Evolutionary conservation across 53 echinoderm and acorn worm genomes (phyloP), one percentile per base, ranked within the genome.

Genomic region (Apostichopus leukothele): DNA sequence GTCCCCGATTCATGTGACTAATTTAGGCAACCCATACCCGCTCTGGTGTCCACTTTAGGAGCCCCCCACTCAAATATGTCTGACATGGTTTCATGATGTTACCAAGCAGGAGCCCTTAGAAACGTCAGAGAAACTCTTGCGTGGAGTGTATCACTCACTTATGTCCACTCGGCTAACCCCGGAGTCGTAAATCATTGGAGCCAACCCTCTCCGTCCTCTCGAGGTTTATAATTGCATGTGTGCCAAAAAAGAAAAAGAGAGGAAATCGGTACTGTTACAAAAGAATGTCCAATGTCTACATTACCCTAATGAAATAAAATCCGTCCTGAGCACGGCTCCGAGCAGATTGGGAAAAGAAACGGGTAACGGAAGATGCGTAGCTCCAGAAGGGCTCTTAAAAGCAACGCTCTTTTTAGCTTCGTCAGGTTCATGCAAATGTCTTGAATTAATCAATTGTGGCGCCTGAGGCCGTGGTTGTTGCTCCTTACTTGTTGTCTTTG

Each of bases 291-390:
- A 81, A 54, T 81, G 53, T 81, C 81, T 81, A 81, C 81, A 81
- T 81, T 52, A 81, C 81, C 81, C 81, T 81, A 81, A 81, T 81
- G 81, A 81, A 81, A 81, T 81, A 60, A 81, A 81, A 81, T 81
- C 81, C 59, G 55, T 81, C 55, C 81, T 81, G 81, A 81, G 81
- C 54, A 81, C 81, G 55, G 81, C 81, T 81, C 55, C n/a, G 12
- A 81, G 81, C 81, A 81, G 81, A 81, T 81, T 81, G 81, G 81
- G 60, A 81, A 39, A 39, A 55, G 81, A 18, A 81, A 81, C 20
- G 81, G 81, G 81, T 81, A 81, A 81, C 81, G 59, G 81, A 81
- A 81, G 81, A 81, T 81, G 81, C 81, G 18, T 54, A 81, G 81
- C 81, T 81, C 55, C 81, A 81, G 81, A 81, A 81, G 81, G 55